A percentile compares a stretch with the other conserved stretches of the same genome.
Conservation (phyloP, 2,888 invertebrate genomes). For the Antitype chi region DNA sequence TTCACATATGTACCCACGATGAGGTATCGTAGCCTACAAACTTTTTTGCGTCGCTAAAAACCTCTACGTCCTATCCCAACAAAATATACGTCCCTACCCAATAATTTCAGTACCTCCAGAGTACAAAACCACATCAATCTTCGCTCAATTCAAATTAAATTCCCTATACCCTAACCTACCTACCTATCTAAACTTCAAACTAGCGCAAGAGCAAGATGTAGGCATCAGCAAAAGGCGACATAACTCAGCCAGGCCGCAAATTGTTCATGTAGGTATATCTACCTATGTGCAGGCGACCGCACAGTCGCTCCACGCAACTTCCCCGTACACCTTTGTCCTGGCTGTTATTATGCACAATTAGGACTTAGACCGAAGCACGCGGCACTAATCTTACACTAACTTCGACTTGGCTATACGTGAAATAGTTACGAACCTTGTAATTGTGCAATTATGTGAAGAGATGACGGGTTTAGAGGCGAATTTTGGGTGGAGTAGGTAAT, state of each 20-base stretch:
- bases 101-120: neutral
- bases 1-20: neutral
- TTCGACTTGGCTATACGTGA: constrained; percentile 73
- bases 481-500: constrained; percentile 4
- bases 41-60: no score
- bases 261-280: constrained; percentile 76
- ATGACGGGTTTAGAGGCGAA: constrained; percentile 15
- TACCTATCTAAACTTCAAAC: constrained; percentile 44
- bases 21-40: no score
- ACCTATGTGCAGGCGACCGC: constrained; percentile 74
- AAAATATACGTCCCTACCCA: neutral
- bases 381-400: constrained; percentile 83
- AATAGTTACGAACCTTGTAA: constrained; percentile 76
- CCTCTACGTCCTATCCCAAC: neutral
- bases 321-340: constrained; percentile 81
- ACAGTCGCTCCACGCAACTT: constrained; percentile 76
- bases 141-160: constrained; percentile 56
- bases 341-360: constrained; percentile 87
- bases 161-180: constrained; percentile 21
- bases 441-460: constrained; percentile 64
- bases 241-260: constrained; percentile 82
- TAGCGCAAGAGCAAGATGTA: constrained; percentile 37
- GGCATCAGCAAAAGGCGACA: constrained; percentile 74
- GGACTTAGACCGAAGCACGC: constrained; percentile 81
- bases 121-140: constrained; percentile 60